Evolutionary conservation across 2,113 vertebrate genomes (phyloP).

Genomic region (Hippolais icterina): DNA sequence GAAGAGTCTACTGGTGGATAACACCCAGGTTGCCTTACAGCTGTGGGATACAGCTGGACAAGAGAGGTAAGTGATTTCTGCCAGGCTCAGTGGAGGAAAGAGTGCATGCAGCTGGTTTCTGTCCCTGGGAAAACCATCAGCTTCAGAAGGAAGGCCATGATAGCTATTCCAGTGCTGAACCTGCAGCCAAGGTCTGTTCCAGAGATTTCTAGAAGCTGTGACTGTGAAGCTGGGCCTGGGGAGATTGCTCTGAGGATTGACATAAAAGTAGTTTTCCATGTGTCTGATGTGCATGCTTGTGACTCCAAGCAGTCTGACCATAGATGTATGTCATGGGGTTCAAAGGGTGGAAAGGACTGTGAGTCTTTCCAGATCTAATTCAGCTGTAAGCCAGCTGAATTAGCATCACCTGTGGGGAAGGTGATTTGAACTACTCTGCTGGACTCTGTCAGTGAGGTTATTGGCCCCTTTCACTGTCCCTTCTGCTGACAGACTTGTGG

Average conservation of each 20-base stretch:
- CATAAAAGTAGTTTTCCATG: not conserved
- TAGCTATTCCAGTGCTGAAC: not conserved
- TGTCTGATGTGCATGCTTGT: not conserved
- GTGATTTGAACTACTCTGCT: not conserved
- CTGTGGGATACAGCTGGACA: constrained; percentile 88
- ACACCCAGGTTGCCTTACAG: constrained; percentile 77
- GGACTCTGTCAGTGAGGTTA: not conserved
- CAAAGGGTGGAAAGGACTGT: not conserved
- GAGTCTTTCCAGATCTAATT: not conserved
- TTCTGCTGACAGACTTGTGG: not conserved
- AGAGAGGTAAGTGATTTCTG: constrained; percentile 73
- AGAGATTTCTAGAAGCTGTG: not conserved
- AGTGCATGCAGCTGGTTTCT: not conserved
- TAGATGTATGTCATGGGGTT: not conserved
- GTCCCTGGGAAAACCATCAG: not conserved
- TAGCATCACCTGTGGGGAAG: not conserved
- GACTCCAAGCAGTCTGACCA: not conserved
- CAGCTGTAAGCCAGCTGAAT: not conserved
- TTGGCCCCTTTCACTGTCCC: not conserved
- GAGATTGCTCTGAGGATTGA: not conserved
- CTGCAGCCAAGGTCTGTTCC: not conserved
- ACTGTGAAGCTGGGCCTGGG: not conserved
- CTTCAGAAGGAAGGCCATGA: not conserved
- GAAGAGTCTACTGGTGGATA: constrained; percentile 76
- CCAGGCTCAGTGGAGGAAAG: not conserved